Evolutionary conservation across 2,888 invertebrate species (phyloP), one percentile per base, ranked within the genome.

Genomic region (Anaspis maculata): DNA sequence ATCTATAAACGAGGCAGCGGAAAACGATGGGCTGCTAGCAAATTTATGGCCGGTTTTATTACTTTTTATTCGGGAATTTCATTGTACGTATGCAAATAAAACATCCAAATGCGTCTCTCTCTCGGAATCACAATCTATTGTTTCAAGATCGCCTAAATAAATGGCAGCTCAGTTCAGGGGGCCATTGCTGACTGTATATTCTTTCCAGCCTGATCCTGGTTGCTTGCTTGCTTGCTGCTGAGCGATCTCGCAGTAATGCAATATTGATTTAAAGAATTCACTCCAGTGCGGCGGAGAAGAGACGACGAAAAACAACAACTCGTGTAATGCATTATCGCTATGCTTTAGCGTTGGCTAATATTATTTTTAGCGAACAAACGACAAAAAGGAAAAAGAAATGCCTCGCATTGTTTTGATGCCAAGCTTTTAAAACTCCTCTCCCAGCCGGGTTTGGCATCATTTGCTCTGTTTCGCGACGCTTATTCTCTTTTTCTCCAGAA

Each of bases 81-180:
- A 58, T 58, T 57, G 61, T 57, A 57, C 55, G 58, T 59, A 61
- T 59, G 59, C 59, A 61, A 61, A 61, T 59, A 56, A 54, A 57
- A 50, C 51, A 54, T 52, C 49, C 51, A 51, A 52, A 51, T 51
- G 51, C 56, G 55, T 51, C 55, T 51, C n/a, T n/a, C n/a, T n/a
- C 55, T 51, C 49, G 51, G 48, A 52, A 57, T 54, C 54, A 52
- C 52, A 36, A 39, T 45, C 46, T 48, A 51, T 52, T 54, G 53
- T 52, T 51, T 46, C 46, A 44, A 49, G 51, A 51, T 50, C 45
- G 43, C 41, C 39, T 37, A 43, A 51, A 51, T 51, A 49, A 50
- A 51, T 49, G 44, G 49, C 45, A 45, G 42, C 34, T 42, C 35
- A 27, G 33, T 27, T 32, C n/a, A n/a, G n/a, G n/a, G n/a, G n/a